Base-by-base conservation (phyloP, 30 jellyfish, hydroid and myxozoan species). In the Turritopsis rubra region DNA sequence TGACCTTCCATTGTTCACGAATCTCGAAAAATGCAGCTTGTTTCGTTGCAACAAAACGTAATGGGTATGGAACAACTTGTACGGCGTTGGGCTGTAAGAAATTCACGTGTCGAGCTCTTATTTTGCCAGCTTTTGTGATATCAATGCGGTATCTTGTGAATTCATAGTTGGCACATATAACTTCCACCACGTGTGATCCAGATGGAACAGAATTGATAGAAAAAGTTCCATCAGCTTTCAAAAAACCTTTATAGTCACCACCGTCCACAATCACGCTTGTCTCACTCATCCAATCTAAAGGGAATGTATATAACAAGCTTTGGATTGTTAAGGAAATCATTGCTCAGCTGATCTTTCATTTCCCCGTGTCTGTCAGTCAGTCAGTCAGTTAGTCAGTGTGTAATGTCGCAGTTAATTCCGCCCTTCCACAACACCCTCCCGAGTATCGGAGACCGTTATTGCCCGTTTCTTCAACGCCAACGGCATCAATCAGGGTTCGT, bases 111-210 rank as follows among this genome's bases (percentile, higher is more conserved):
- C 97, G 65, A 28, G 96, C 97, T 21, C 97, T 83, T 16, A 91
- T 79, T 81, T 87, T 91, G 52, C 97, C 97, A 21, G 86, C 95
- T 75, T 87, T 91, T 17, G 94, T 91, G 23, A 91, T 91, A 70
- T 91, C 97, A 77, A 91, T 87, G 72, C 97, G 92, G 29, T 84
- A 54, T 81, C 85, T 84, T 29, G 79, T 91, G 80, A 91, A 91
- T 25, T 84, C 77, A 81, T 91, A 91, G 75, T 91, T 91, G 29
- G 97, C 91, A 24, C 96, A 87, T 7, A 77, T 88, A 66, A 91
- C 95, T 68, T 91, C 97, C 53, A 91, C 96, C 21, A 91, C 80
- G 73, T 91, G 89, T 5, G 97, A 86, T 19, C 97, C 97, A 65
- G 97, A 81, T 20, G 96, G 96, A 16, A 87, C 71, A 18, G 79